Conservation (phyloP, 2,888 invertebrate species). For the Ceraclea dissimilis region DNA sequence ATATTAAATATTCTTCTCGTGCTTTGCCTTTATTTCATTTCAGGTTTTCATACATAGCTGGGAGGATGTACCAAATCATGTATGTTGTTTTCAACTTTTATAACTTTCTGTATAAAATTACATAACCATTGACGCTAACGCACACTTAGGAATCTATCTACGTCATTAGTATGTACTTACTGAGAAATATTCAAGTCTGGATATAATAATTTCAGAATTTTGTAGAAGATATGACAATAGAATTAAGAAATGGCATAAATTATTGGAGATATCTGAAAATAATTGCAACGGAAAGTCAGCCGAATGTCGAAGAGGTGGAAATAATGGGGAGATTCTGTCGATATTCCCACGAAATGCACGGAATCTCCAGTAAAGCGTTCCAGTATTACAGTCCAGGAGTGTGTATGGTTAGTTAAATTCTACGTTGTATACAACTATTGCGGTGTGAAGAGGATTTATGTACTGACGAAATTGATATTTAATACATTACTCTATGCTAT, state of each 20-base stretch:
- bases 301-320: background rate
- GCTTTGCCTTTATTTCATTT: too few relatives aligned
- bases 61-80: slow-evolving; percentile 7
- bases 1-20: too few relatives aligned
- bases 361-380: background rate
- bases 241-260: background rate
- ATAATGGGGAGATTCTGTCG: background rate
- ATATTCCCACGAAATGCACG: background rate
- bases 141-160: too few relatives aligned
- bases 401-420: slow-evolving; percentile 2
- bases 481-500: too few relatives aligned
- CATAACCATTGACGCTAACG: too few relatives aligned
- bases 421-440: too few relatives aligned
- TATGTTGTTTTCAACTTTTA: too few relatives aligned
- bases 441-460: too few relatives aligned
- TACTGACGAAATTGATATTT: too few relatives aligned
- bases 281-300: background rate
- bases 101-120: too few relatives aligned
- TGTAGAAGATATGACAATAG: background rate
- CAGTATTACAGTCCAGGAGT: background rate
- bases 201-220: slow-evolving; percentile 3
- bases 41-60: slow-evolving; percentile 6
- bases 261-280: background rate
- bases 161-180: too few relatives aligned
- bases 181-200: too few relatives aligned